A percentile compares a stretch with the other conserved stretches of the same genome.
Evolutionary conservation across 2,113 vertebrate genomes (phyloP).

Genomic region (Saccopteryx bilineata): DNA sequence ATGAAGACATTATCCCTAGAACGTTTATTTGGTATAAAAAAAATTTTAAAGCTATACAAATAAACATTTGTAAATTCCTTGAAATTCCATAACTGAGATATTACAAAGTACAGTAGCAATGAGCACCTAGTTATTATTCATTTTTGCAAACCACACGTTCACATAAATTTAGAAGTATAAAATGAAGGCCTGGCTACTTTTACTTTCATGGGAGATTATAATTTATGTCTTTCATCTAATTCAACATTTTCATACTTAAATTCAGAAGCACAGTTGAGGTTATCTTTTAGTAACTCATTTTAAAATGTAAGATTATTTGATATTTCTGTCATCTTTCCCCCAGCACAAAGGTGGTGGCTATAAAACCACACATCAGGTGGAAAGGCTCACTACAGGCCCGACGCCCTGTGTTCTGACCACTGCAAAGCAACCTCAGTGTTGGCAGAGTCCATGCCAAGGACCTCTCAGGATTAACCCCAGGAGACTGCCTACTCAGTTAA

Average conservation of each 20-base stretch:
- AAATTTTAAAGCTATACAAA: background rate
- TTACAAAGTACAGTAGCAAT: constrained; percentile 4
- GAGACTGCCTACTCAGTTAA: background rate
- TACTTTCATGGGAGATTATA: constrained; percentile 25
- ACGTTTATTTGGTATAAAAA: background rate
- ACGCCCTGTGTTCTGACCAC: background rate
- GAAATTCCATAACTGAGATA: constrained; percentile 36
- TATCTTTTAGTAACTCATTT: constrained; percentile 46
- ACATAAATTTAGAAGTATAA: constrained; percentile 55
- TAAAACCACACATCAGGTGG: background rate
- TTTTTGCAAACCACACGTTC: constrained; percentile 48
- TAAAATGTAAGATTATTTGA: background rate
- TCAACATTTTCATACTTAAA: constrained; percentile 58
- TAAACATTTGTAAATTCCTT: constrained; percentile 29
- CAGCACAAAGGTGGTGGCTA: background rate
- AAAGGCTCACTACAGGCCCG: background rate
- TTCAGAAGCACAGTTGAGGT: constrained; percentile 27
- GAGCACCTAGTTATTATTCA: background rate
- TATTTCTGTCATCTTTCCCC: constrained; percentile 39
- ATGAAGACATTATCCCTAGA: constrained; percentile 19
- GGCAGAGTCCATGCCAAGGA: background rate
- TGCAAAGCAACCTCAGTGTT: background rate
- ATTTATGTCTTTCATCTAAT: constrained; percentile 23
- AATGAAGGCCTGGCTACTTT: constrained; percentile 52
- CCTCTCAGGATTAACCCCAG: background rate